These are phyloP conservation scores for Condylostylus longicornis DNA, from an alignment of 1,140 invertebrate genomes.

Conservation along the genomic window DNA sequence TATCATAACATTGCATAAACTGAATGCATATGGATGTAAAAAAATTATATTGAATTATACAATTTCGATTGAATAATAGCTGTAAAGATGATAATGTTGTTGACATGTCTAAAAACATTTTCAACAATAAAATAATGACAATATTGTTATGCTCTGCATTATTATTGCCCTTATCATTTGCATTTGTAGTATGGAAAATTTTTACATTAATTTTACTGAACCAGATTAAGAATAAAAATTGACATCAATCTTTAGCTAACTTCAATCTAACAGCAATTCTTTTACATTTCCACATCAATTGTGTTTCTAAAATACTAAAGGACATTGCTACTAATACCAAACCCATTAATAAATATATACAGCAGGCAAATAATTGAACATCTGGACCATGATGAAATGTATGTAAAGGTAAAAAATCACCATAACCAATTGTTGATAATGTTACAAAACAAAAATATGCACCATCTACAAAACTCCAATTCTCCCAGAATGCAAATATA, in stretches of 20 bases:
- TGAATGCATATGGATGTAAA: too few relatives aligned
- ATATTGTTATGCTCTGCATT: not conserved
- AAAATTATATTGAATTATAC: too few relatives aligned
- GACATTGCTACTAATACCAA: constrained; percentile 84
- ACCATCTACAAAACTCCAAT: constrained; percentile 67
- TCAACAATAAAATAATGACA: constrained; percentile 1
- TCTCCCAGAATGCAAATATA: constrained; percentile 54
- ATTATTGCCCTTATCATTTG: constrained; percentile 2
- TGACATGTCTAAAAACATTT: constrained; percentile 1
- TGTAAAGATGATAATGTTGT: constrained; percentile 3
- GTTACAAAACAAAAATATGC: constrained; percentile 82
- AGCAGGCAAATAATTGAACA: constrained; percentile 64
- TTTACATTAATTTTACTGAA: too few relatives aligned
- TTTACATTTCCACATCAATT: constrained; percentile 61
- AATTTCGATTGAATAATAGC: too few relatives aligned
- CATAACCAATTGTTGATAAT: constrained; percentile 72
- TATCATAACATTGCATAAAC: too few relatives aligned
- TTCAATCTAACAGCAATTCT: constrained; percentile 40
- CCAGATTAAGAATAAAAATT: not conserved
- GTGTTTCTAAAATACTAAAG: constrained; percentile 81
- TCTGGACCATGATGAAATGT: constrained; percentile 44
- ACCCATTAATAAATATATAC: constrained; percentile 73
- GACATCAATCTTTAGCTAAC: constrained; percentile 23
- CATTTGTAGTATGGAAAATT: constrained; percentile 1
- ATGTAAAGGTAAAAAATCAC: constrained; percentile 59